Evolutionary conservation across 1,140 invertebrate species (phyloP), one percentile per base, ranked within the genome.

Genomic region (Brachionus asplanchnoidis): DNA sequence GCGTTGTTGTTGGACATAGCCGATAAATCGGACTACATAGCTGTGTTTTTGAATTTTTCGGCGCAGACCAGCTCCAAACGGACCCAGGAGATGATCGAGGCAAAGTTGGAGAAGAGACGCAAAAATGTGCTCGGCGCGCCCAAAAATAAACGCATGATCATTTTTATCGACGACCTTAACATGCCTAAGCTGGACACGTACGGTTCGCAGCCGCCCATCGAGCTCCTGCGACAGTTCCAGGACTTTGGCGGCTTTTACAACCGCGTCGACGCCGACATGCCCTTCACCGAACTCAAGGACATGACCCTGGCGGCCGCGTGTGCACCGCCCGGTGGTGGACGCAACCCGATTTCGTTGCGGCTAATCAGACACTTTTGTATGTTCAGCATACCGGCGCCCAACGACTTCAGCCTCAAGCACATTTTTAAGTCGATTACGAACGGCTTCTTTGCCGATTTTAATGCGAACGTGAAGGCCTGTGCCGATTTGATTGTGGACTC

Each of bases 181-280:
- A 89, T 90, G 89, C 88, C 90, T 40, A 90, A 90, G 86, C 86
- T 89, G 42, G 89, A 90, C 84, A 89, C 88, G 12, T 90, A 90
- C 68, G 89, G 89, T 1, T 90, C 89, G 8, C 89, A 90, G 85
- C 89, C 89, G 0, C 89, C 90, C 9, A 84, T 84, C 79, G 89
- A 90, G 86, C 86, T 91, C 56, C 88, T 88, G 85, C 93, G 95
- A 73, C 95, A 95, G 91, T 93, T 93, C 85, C 88, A 95, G 26
- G 95, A 96, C 87, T 95, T 94, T 87, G 91, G 92, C 79, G 95
- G 95, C 2, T 90, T 95, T 40, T 96, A 95, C 87, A 95, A 96
- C 86, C 91, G 94, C 79, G 36, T 65, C 1, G 79, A 82, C 17
- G 93, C 95, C 50, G 95, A 95, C 88, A 87, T 95, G 42, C 94